Base-by-base conservation (phyloP, 1,140 invertebrate genomes). In the Bombus superbus region DNA sequence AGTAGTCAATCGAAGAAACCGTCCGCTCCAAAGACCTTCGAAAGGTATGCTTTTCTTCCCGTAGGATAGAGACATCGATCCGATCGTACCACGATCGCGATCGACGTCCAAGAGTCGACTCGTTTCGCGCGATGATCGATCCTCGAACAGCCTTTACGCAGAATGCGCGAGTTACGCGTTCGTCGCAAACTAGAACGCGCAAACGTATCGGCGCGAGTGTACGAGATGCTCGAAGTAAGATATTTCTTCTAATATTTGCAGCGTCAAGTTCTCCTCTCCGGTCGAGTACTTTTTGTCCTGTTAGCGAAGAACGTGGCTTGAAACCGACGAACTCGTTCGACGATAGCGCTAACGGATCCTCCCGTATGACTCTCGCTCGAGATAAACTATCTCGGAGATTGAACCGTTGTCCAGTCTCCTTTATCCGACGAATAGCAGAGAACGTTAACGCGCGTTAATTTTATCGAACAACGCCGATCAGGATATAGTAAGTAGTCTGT, bases 361-460 rank as follows among this genome's bases (percentile, higher is more conserved):
- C 32, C 18, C 5, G 13, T 18, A 9, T 18, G 64, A 32, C n/a
- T 22, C 32, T 66, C 32, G 64, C 3, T 1, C 59, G 59, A 13
- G 68, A 25, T 72, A 18, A 73, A 73, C 71, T 22, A 28, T 47
- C 42, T 8, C n/a, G 6, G 3, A 1, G 6, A 13, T 28, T n/a
- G 22, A 42, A n/a, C 40, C 38, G 47, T 53, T 53, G 47, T 22
- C 1, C 15, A 18, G 8, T 13, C 28, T 13, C 8, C 28, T n/a
- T 42, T 38, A 57, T 38, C 25, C n/a, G 47, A 8, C 53, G 53
- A n/a, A 40, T 59, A 76, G 53, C 1, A 3, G 6, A 18, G 69
- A 66, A 69, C 44, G 77, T 82, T 86, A 88, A 83, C 71, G 38
- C 62, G 6, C 44, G 85, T 83, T 88, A 88, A 88, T 87, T 76